Evolutionary conservation across 2,888 invertebrate species (phyloP).

Genomic region (Strigamia transsilvanica): DNA sequence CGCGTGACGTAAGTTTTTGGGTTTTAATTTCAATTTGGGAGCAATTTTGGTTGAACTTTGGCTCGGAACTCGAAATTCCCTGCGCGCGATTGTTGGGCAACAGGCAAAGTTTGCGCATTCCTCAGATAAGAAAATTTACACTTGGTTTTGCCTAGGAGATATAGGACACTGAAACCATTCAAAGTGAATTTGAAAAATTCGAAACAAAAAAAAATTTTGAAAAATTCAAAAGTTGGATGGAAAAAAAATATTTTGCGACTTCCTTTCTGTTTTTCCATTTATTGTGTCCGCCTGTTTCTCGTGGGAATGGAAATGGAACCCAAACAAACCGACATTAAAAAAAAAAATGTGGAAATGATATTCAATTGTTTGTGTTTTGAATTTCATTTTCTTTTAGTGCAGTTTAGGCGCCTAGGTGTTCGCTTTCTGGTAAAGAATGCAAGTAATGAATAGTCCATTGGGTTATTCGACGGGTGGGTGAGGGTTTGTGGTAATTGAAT

Average conservation of each 20-base stretch:
- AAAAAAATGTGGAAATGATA: not conserved
- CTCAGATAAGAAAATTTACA: constrained; percentile 11
- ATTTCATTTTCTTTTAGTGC: not conserved
- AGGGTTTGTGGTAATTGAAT: constrained; percentile 33
- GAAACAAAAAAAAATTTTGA: too few species aligned
- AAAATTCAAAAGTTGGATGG: not conserved
- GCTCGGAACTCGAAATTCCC: too few species aligned
- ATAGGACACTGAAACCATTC: constrained; percentile 16
- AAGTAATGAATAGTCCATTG: constrained; percentile 37
- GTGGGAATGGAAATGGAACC: constrained; percentile 30
- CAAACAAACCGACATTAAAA: not conserved
- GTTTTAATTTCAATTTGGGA: constrained; percentile 26
- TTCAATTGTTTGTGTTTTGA: constrained; percentile 17
- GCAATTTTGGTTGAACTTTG: constrained; percentile 2
- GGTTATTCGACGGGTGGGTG: not conserved
- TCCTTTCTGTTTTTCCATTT: not conserved
- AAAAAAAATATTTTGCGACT: not conserved
- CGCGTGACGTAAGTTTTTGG: constrained; percentile 10
- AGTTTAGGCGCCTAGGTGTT: not conserved
- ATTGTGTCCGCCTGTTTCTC: not conserved
- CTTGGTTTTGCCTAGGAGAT: not conserved
- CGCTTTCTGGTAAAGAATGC: not conserved
- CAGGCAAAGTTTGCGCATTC: constrained; percentile 34
- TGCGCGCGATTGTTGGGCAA: constrained; percentile 22
- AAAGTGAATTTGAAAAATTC: not conserved